Percentiles rank a stretch among this genome's conserved stretches.
Conservation (phyloP, 2,797 vertebrate species). For the Aulostomus chinensis region DNA sequence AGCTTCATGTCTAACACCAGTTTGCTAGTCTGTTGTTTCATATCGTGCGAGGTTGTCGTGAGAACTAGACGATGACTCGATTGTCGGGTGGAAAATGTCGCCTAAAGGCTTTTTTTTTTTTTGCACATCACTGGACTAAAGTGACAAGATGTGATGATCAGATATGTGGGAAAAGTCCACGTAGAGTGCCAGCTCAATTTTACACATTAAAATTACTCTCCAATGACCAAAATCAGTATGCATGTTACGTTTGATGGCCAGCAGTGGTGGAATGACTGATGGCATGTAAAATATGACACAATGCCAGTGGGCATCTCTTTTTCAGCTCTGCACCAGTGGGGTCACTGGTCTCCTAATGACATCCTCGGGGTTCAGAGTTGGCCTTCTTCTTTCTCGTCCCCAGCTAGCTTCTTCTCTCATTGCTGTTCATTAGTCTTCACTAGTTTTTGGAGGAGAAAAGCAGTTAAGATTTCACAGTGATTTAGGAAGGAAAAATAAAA, state of each 20-base stretch:
- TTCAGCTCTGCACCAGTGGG: constrained; percentile 63
- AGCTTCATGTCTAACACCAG: too few relatives aligned
- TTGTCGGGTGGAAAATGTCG: not conserved
- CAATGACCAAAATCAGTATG: constrained; percentile 40
- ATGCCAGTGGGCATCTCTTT: constrained; percentile 64
- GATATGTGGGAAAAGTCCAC: constrained; percentile 5
- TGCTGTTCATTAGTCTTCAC: constrained; percentile 31
- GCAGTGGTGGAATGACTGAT: constrained; percentile 62
- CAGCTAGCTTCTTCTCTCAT: constrained; percentile 6
- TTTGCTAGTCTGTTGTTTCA: too few relatives aligned
- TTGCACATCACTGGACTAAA: constrained; percentile 20
- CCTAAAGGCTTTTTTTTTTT: not conserved
- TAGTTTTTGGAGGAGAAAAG: constrained; percentile 9
- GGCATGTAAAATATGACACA: constrained; percentile 75
- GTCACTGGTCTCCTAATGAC: constrained; percentile 73
- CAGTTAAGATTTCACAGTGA: not conserved
- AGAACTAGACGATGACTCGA: not conserved
- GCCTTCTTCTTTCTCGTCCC: constrained; percentile 32
- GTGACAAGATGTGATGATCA: not conserved
- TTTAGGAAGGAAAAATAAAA: not conserved
- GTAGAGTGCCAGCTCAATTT: constrained; percentile 14
- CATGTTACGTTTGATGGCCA: constrained; percentile 52
- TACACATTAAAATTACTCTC: constrained; percentile 33
- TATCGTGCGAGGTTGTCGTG: not conserved
- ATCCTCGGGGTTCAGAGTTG: constrained; percentile 59